Evolutionary conservation across 2,888 invertebrate species (phyloP).

Genomic region (Thysanoteuthis rhombus): DNA sequence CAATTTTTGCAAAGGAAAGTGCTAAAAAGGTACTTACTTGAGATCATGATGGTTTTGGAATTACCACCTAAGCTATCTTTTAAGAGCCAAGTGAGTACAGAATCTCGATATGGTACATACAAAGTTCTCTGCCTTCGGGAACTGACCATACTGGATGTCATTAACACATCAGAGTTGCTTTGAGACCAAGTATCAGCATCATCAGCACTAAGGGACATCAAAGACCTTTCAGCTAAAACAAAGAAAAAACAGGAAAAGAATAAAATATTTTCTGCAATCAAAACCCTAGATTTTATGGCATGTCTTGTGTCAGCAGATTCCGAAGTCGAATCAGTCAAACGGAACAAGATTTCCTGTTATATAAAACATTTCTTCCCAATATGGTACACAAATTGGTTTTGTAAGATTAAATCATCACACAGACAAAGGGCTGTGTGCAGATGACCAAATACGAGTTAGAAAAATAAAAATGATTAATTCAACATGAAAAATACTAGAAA

Average conservation of each 20-base stretch:
- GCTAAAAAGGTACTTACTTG: slow-evolving; percentile 74
- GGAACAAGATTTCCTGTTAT: too few relatives aligned
- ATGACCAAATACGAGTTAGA: too few relatives aligned
- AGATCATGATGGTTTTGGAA: slow-evolving; percentile 81
- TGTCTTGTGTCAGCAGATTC: too few relatives aligned
- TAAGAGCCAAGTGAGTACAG: slow-evolving; percentile 82
- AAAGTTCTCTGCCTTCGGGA: slow-evolving; percentile 47
- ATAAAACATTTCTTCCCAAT: too few relatives aligned
- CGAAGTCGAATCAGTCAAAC: too few relatives aligned
- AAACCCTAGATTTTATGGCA: too few relatives aligned
- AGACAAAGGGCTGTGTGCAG: too few relatives aligned
- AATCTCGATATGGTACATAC: slow-evolving; percentile 83
- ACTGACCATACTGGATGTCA: slow-evolving; percentile 38
- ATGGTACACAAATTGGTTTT: too few relatives aligned
- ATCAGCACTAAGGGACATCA: slow-evolving; percentile 58
- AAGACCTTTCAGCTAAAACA: slow-evolving; percentile 67
- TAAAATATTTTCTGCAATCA: not conserved
- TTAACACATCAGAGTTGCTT: slow-evolving; percentile 42
- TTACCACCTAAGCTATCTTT: slow-evolving; percentile 84
- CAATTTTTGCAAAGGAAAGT: not conserved
- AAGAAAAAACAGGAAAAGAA: not conserved
- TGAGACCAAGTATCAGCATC: slow-evolving; percentile 53
- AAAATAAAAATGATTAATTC: too few relatives aligned
- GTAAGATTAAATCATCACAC: too few relatives aligned
- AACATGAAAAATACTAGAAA: too few relatives aligned